Conservation (phyloP, 2,797 vertebrate genomes). For the Huso huso region DNA sequence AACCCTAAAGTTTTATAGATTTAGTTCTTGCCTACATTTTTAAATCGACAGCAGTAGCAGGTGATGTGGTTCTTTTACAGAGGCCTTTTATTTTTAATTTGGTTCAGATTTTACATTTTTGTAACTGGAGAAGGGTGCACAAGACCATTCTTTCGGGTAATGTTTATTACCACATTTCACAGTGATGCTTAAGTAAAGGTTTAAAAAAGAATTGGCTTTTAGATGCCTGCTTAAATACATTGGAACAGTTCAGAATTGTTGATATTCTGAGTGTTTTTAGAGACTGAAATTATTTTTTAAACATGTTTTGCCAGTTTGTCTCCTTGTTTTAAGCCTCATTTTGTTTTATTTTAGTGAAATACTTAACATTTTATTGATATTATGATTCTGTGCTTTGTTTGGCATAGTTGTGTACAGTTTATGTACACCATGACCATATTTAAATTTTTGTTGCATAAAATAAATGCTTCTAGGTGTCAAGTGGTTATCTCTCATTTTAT, state of each 20-base stretch:
- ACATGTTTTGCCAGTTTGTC: slow-evolving; percentile 68
- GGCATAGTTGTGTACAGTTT: slow-evolving; percentile 65
- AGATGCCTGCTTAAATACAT: slow-evolving; percentile 61
- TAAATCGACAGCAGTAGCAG: not conserved
- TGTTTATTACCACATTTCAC: slow-evolving; percentile 1
- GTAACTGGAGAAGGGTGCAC: slow-evolving; percentile 13
- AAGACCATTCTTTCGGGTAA: not conserved
- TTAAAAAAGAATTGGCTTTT: slow-evolving; percentile 38
- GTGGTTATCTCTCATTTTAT: slow-evolving; percentile 31
- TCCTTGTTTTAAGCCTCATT: slow-evolving; percentile 67
- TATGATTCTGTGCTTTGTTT: slow-evolving; percentile 71
- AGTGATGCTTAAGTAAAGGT: slow-evolving; percentile 1
- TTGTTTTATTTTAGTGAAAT: slow-evolving; percentile 55
- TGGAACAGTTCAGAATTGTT: slow-evolving; percentile 8
- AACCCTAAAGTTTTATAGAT: not conserved
- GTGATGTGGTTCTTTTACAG: not conserved
- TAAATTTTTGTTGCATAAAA: slow-evolving; percentile 77
- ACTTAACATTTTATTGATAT: slow-evolving; percentile 52
- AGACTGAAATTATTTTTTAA: slow-evolving; percentile 67
- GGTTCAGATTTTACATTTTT: slow-evolving; percentile 19
- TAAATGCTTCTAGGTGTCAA: slow-evolving; percentile 82
- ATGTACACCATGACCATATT: slow-evolving; percentile 72
- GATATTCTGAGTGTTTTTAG: slow-evolving; percentile 52
- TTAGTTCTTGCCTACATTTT: slow-evolving; percentile 8
- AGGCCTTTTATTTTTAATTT: slow-evolving; percentile 20